Evolutionary conservation across 2,888 invertebrate genomes (phyloP).

Genomic region (Synanthedon vespiformis): DNA sequence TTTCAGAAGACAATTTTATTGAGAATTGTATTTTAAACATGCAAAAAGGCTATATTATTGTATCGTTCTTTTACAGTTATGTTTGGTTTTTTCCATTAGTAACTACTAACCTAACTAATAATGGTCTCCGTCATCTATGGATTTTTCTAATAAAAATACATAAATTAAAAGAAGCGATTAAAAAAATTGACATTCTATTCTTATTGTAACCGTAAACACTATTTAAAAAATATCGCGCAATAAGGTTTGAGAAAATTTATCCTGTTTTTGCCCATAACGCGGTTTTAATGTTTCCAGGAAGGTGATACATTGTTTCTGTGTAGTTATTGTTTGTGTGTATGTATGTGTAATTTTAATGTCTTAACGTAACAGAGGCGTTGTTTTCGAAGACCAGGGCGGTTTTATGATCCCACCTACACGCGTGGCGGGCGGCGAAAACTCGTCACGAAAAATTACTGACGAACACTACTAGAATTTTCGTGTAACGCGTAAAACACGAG

Average conservation of each 20-base stretch:
- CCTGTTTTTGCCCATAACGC: not conserved
- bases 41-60: too few relatives aligned
- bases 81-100: too few relatives aligned
- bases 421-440: conserved; percentile 3
- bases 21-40: too few relatives aligned
- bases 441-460: not conserved
- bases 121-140: too few relatives aligned
- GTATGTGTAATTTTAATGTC: conserved; percentile 8
- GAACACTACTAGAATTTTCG: not conserved
- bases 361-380: conserved; percentile 9
- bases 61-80: too few relatives aligned
- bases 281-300: not conserved
- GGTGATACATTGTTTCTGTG: conserved; percentile 1
- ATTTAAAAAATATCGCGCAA: not conserved
- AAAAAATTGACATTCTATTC: too few relatives aligned
- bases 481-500: not conserved
- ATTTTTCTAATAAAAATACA: too few relatives aligned
- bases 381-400: conserved; percentile 12
- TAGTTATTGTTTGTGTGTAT: conserved; percentile 9
- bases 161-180: too few relatives aligned
- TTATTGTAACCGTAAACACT: too few relatives aligned
- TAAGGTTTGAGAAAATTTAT: not conserved
- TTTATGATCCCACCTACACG: conserved; percentile 12
- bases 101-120: too few relatives aligned
- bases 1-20: too few relatives aligned